These are phyloP conservation scores for Chromis chromis DNA, from an alignment of 2,797 vertebrate species.

Conservation along the genomic window DNA sequence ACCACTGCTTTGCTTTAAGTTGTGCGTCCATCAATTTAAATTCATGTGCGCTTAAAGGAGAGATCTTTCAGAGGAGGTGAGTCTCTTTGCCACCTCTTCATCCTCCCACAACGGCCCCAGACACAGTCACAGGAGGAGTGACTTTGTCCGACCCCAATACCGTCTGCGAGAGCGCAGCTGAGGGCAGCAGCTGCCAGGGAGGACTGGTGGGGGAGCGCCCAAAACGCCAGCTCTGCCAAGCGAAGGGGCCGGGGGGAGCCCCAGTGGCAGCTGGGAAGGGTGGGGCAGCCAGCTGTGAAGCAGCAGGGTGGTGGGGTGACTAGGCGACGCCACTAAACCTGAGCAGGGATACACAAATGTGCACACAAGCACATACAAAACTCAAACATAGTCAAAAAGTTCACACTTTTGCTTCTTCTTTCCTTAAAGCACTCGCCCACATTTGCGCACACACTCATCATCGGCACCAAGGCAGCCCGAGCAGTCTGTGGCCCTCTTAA, in stretches of 20 bases:
- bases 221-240: slow-evolving; percentile 83
- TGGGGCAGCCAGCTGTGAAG: slow-evolving; percentile 87
- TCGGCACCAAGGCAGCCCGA: slow-evolving; percentile 43
- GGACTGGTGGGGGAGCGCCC: slow-evolving; percentile 85
- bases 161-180: slow-evolving; percentile 83
- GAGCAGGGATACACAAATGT: slow-evolving; percentile 50
- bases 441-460: slow-evolving; percentile 38
- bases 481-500: slow-evolving; percentile 68
- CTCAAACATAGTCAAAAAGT: slow-evolving; percentile 47
- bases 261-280: slow-evolving; percentile 88
- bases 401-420: slow-evolving; percentile 2
- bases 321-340: slow-evolving; percentile 78
- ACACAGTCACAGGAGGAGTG: slow-evolving; percentile 85
- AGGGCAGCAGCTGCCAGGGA: slow-evolving; percentile 85
- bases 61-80: slow-evolving; percentile 57
- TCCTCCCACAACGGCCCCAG: slow-evolving; percentile 77
- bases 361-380: slow-evolving; percentile 33
- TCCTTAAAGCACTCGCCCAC: slow-evolving; percentile 31
- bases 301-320: slow-evolving; percentile 84
- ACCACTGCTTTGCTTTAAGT: neutral
- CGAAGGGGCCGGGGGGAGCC: slow-evolving; percentile 81
- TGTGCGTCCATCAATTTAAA: slow-evolving; percentile 33
- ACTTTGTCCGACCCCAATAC: slow-evolving; percentile 86
- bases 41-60: slow-evolving; percentile 32
- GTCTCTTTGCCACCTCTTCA: slow-evolving; percentile 73